Evolutionary conservation across 2,113 vertebrate species (phyloP).

Genomic region (Oenanthe melanoleuca): DNA sequence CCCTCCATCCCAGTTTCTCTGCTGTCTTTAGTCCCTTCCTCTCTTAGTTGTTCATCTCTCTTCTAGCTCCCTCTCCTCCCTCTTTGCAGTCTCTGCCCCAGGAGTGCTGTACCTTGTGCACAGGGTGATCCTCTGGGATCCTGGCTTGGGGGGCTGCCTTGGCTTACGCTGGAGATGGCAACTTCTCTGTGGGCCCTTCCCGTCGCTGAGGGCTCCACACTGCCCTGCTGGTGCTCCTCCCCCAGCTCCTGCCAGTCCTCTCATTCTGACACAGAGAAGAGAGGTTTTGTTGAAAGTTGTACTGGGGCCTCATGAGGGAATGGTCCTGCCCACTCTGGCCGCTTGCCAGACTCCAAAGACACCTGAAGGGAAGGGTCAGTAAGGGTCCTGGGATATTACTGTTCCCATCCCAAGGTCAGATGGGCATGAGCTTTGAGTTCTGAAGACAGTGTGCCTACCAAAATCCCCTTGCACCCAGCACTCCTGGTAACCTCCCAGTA

Average conservation of each 20-base stretch:
- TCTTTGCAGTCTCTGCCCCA: not conserved
- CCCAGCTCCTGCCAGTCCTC: not conserved
- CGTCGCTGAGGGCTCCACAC: not conserved
- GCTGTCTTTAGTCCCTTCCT: not conserved
- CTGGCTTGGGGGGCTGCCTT: not conserved
- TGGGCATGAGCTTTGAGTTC: not conserved
- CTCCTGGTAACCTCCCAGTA: not conserved
- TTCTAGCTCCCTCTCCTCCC: not conserved
- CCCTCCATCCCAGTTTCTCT: not conserved
- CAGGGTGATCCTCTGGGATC: not conserved
- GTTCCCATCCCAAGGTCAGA: not conserved
- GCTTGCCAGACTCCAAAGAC: not conserved
- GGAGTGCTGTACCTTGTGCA: not conserved
- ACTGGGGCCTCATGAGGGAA: not conserved
- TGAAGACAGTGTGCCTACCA: not conserved
- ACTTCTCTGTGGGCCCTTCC: not conserved
- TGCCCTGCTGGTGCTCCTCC: conserved; percentile 10
- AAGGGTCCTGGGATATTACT: not conserved
- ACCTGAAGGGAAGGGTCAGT: not conserved
- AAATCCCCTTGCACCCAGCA: not conserved
- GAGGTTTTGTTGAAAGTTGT: conserved; percentile 8
- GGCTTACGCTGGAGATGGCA: not conserved
- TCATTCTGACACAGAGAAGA: not conserved
- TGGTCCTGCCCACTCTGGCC: conserved; percentile 26
- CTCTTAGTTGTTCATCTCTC: not conserved